These are phyloP conservation scores for Tragelaphus strepsiceros DNA, from an alignment of 2,113 vertebrate species.

Conservation along the genomic window DNA sequence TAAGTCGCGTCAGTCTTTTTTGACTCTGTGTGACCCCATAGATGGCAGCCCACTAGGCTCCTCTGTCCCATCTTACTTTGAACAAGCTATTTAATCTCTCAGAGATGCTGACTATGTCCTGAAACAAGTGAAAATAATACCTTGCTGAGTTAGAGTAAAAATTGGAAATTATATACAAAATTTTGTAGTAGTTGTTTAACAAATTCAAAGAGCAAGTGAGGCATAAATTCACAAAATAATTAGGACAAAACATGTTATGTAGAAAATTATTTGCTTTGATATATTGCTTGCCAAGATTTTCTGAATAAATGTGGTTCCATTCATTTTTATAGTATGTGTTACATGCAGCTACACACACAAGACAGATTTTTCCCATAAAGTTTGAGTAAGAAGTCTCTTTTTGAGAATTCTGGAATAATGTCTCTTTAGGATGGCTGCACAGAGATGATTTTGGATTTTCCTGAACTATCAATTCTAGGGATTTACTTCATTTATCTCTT, in stretches of 20 bases:
- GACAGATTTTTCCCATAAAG: not conserved
- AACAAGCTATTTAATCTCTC: not conserved
- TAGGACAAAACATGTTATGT: not conserved
- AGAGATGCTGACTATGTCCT: not conserved
- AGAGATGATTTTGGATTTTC: not conserved
- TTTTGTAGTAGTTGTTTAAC: not conserved
- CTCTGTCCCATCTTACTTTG: not conserved
- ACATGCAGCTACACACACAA: not conserved
- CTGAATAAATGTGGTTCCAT: not conserved
- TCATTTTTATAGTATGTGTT: not conserved
- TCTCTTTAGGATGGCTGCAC: not conserved
- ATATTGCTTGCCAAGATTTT: not conserved
- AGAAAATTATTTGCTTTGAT: not conserved
- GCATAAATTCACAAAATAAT: not conserved
- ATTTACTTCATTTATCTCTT: not conserved
- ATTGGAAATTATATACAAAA: not conserved
- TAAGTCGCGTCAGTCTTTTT: too few species aligned
- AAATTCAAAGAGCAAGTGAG: not conserved
- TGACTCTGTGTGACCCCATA: too few species aligned
- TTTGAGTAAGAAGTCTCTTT: not conserved
- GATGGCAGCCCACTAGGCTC: too few species aligned
- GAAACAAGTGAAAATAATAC: not conserved
- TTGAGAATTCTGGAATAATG: not conserved
- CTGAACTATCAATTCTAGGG: not conserved
- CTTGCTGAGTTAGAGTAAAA: not conserved